Evolutionary conservation across 2,888 invertebrate species (phyloP), one percentile per base, ranked within the genome.

Genomic region (Pachycephus smyrnensis): DNA sequence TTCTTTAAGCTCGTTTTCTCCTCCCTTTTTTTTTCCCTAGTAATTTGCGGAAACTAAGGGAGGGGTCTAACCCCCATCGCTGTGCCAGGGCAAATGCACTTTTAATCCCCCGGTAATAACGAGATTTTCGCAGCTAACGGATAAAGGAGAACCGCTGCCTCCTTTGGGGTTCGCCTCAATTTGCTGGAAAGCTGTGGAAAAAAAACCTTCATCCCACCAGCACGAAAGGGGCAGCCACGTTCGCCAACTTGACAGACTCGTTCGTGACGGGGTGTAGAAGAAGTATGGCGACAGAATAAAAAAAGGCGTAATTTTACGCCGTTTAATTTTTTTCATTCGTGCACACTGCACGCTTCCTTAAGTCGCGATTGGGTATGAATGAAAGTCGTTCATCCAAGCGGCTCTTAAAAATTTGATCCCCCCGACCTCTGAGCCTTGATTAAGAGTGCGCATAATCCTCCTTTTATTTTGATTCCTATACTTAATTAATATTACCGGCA

Each of bases 291-390:
- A 55, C 9, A 55, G 55, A 55, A 23, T 55, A 55, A 55, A 55
- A 23, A 15, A 23, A 55, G 9, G 23, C 23, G 23, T 36, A 69
- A 77, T 74, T 77, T 36, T 77, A 36, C 31, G 12, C 31, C 68
- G 23, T 31, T 75, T 35, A 68, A 74, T 68, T 74, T 74, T 74
- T 75, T 74, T 74, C 77, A 31, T 36, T 75, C 36, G 55, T 12
- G 55, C 23, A 55, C 55, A 9, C 55, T 55, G 23, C 55, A 9
- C 23, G 55, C 55, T 9, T 23, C 55, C 23, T 55, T 23, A 9
- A 55, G 23, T 55, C 55, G 23, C 23, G 55, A 55, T 55, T 55
- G 6, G 55, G 0, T 23, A 55, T 55, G 55, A 55, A 55, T 55
- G 55, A 9, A 23, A 55, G 55, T 55, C 55, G 55, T 55, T 55